Conservation (phyloP, 1,140 invertebrate species). For the Tyrophagus putrescentiae region DNA sequence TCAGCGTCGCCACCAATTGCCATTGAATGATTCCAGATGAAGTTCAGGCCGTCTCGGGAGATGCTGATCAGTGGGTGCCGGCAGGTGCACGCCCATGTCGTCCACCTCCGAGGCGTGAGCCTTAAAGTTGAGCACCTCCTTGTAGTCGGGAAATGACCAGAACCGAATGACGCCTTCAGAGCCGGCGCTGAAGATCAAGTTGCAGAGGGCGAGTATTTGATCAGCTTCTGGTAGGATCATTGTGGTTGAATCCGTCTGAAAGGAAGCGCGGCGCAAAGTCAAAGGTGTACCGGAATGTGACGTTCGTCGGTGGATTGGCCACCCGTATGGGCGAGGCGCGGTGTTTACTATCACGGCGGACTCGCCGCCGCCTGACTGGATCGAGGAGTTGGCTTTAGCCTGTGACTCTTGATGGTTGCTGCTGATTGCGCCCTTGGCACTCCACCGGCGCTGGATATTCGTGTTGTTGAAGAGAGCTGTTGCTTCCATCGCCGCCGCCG, state of each 20-base stretch:
- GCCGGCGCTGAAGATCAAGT: slow-evolving; percentile 73
- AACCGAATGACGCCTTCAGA: slow-evolving; percentile 68
- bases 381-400: no score
- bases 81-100: slow-evolving; percentile 71
- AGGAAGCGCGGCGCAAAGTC: slow-evolving; percentile 33
- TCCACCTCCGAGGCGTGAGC: slow-evolving; percentile 69
- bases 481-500: background rate
- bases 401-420: no score
- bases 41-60: slow-evolving; percentile 65
- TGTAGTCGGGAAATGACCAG: slow-evolving; percentile 70
- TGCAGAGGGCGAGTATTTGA: slow-evolving; percentile 57
- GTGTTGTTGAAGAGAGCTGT: no score
- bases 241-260: slow-evolving; percentile 43
- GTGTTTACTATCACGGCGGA: background rate
- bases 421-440: no score
- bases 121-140: slow-evolving; percentile 48
- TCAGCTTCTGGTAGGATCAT: slow-evolving; percentile 71
- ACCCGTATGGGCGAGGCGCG: background rate
- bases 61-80: slow-evolving; percentile 60
- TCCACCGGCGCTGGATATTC: no score
- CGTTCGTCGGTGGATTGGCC: background rate
- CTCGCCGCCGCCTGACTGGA: no score
- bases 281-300: slow-evolving; percentile 30
- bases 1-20: slow-evolving; percentile 50
- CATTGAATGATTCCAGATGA: slow-evolving; percentile 57